Evolutionary conservation across 2,888 invertebrate species (phyloP), one percentile per base, ranked within the genome.

Genomic region (Yponomeuta cagnagella): DNA sequence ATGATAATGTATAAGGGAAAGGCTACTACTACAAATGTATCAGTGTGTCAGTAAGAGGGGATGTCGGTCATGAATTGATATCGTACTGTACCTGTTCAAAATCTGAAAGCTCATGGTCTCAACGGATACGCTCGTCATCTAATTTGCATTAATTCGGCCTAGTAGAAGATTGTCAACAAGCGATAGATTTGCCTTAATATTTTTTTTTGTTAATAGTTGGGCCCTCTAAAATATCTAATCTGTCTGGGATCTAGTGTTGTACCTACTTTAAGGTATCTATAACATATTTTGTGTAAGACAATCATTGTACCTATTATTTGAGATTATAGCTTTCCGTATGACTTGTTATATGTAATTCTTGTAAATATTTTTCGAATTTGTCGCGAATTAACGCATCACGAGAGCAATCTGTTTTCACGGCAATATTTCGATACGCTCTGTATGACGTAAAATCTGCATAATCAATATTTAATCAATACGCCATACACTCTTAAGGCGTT

Each of bases 391-490:
- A 65, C 48, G 52, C 48, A 23, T 68, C 68, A 68, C 66, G 68
- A 33, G 66, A 70, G 48, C 63, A 67, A 63, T n/a, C 15, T 23
- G 10, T 31, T 15, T 69, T 33, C 31, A 58, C 63, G 64, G 70
- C 70, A 71, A 63, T 72, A 66, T n/a, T 65, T 69, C 48, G 48
- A 64, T 66, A 65, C 69, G 69, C 52, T 69, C 69, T 70, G 75
- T 72, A 80, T 80, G 77, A 74, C 77, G 75, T 78, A 78, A 80
- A 76, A 81, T 80, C 80, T 85, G 88, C 88, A 89, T 89, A 89
- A 89, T 89, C 84, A 82, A 84, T 85, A 84, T 86, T 85, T 86
- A 84, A 83, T 83, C 85, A 80, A 79, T 78, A 85, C 84, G 82
- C 82, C 82, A 82, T 83, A 82, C 80, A 43, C 64, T 64, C 81